These are phyloP conservation scores for Cryptus viduatorius DNA, from an alignment of 2,888 invertebrate genomes.

Conservation along the genomic window DNA sequence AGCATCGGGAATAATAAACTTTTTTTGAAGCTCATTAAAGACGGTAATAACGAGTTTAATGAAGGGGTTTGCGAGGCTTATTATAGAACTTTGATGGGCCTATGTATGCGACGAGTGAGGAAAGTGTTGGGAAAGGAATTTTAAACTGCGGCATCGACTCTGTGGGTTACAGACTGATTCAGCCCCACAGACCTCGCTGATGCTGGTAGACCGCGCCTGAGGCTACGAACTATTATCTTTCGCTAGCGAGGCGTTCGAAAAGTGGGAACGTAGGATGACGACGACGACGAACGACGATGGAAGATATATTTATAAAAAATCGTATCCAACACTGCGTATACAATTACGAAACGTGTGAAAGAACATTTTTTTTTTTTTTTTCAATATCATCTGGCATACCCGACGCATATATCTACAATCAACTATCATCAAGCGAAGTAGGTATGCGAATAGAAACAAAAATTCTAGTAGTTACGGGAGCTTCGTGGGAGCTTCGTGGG, in stretches of 20 bases:
- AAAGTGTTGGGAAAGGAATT: constrained; percentile 60
- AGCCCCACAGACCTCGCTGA: constrained; percentile 21
- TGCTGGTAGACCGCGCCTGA: constrained; percentile 50
- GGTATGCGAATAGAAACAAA: not conserved
- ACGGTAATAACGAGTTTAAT: constrained; percentile 60
- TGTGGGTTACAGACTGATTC: constrained; percentile 24
- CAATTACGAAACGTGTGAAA: constrained; percentile 50
- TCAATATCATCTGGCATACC: constrained; percentile 4
- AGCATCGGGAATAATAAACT: constrained; percentile 60
- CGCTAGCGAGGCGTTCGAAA: constrained; percentile 37
- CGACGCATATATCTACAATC: not conserved
- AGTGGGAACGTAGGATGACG: constrained; percentile 31
- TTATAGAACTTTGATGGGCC: constrained; percentile 34
- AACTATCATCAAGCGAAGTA: not conserved
- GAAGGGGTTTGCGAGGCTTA: constrained; percentile 53
- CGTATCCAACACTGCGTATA: constrained; percentile 25
- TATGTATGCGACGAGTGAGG: constrained; percentile 32
- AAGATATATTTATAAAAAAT: constrained; percentile 58
- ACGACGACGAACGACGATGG: constrained; percentile 33
- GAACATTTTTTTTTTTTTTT: constrained; percentile 32
- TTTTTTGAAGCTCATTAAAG: constrained; percentile 62
- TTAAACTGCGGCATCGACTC: constrained; percentile 54
- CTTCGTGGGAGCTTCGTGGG: not conserved
- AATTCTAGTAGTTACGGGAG: not conserved
- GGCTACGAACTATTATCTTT: constrained; percentile 62